A percentile compares a stretch with the other conserved stretches of the same genome.
Evolutionary conservation across 2,113 vertebrate species (phyloP).

Genomic region (Euleptes europaea): DNA sequence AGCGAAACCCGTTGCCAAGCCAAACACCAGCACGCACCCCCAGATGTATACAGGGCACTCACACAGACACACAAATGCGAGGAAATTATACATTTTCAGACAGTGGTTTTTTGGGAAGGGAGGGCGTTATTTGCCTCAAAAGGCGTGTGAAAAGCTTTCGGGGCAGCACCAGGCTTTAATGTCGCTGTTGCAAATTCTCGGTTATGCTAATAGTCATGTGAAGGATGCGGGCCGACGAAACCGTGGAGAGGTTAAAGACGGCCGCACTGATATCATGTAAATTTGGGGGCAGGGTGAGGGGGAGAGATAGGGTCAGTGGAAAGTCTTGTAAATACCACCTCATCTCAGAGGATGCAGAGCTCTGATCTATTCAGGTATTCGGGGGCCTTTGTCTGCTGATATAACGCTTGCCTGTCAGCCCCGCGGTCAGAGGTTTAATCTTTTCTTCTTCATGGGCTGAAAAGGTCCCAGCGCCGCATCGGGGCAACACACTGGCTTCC

Average conservation of each 20-base stretch:
- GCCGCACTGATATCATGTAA: constrained; percentile 65
- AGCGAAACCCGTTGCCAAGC: constrained; percentile 47
- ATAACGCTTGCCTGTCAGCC: constrained; percentile 80
- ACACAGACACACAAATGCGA: constrained; percentile 1
- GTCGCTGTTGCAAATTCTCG: constrained; percentile 42
- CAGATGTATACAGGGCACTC: constrained; percentile 50
- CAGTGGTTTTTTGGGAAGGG: background rate
- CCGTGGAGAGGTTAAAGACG: constrained; percentile 45
- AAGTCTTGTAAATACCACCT: constrained; percentile 73
- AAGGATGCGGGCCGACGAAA: constrained; percentile 49
- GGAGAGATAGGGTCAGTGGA: constrained; percentile 61
- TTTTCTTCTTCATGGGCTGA: constrained; percentile 81
- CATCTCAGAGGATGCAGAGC: constrained; percentile 68
- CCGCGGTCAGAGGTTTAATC: constrained; percentile 84
- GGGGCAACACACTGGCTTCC: constrained; percentile 82
- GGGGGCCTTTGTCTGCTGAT: constrained; percentile 84
- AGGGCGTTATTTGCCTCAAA: constrained; percentile 2
- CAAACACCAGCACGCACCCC: constrained; percentile 45
- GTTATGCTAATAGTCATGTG: constrained; percentile 30
- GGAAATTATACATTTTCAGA: constrained; percentile 54
- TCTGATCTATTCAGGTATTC: constrained; percentile 85
- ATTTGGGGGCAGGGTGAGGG: constrained; percentile 14
- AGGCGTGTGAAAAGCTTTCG: constrained; percentile 43
- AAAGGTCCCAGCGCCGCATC: constrained; percentile 83
- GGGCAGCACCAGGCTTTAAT: constrained; percentile 46